Base-by-base conservation (phyloP, 1,140 invertebrate genomes). In the Trichomalopsis sarcophagae region DNA sequence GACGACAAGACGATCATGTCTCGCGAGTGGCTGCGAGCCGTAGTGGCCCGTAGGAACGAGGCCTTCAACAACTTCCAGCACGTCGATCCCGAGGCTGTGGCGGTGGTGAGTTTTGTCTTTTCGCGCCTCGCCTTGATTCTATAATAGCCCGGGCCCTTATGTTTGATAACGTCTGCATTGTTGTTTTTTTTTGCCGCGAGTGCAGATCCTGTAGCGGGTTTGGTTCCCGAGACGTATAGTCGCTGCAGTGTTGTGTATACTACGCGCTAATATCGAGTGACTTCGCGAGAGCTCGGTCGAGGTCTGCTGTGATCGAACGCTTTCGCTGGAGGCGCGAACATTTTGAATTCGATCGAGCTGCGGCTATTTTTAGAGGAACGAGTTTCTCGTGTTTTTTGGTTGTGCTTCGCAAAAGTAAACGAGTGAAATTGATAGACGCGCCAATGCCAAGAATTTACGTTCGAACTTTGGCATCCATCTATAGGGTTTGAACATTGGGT, bases 31-130 rank as follows among this genome's bases (percentile, higher is more conserved):
- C 86, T 87, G 55, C 47, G 78, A 30, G 79, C 88, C 36, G 87
- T 87, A 36, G 80, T 86, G 14, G 75, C 85, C 1, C 86, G 85
- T 27, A 90, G 88, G 78, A 83, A 88, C 75, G 89, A 91, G 4
- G 92, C 91, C n/a, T 80, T 88, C 2, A 87, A 90, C n/a, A 89
- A 89, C 74, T 92, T 92, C 36, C 74, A 87, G 3, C 89, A 89
- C 55, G 86, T 87, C 73, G 91, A 92, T 62, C 85, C 90, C 13
- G 88, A 91, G 5, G 88, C 91, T 9, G 71, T 87, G 9, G 79
- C 91, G 3, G 66, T 90, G 36, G 92, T 92, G 55, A 92, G 92
- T 33, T 50, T 50, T 17, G 47, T 50, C 47, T 50, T 50, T 50
- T 50, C 47, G 47, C 47, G 13, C 47, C 47, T 13, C 47, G 47